Conservation (phyloP, 2,797 vertebrate genomes). For the Oreonectes daqikongensis region DNA sequence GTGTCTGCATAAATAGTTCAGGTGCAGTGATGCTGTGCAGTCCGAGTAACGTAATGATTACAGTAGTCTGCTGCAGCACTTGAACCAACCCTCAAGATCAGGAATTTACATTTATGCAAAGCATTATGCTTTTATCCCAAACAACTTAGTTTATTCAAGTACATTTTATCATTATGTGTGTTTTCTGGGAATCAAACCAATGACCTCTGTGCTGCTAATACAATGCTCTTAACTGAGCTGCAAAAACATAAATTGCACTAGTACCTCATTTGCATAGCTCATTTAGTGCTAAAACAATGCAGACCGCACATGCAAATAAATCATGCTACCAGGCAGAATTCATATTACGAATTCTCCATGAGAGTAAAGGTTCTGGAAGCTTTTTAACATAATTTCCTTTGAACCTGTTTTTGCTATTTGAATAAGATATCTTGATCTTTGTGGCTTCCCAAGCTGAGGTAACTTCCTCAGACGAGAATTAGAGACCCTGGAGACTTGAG, state of each 20-base stretch:
- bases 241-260: neutral
- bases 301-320: neutral
- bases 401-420: constrained; percentile 31
- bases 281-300: neutral
- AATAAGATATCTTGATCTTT: constrained; percentile 29
- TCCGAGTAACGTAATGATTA: no score
- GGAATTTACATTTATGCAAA: no score
- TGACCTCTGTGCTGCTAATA: no score
- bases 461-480: constrained; percentile 2
- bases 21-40: neutral
- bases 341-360: neutral
- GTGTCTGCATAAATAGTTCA: neutral
- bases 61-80: no score
- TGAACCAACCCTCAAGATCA: no score
- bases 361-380: neutral
- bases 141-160: no score
- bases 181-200: neutral
- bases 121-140: no score
- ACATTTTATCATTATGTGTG: neutral
- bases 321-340: no score
- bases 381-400: constrained; percentile 26
- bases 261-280: neutral
- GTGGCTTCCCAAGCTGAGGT: no score
- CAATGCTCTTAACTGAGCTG: no score
- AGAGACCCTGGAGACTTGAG: neutral